Evolutionary conservation across 2,797 vertebrate genomes (phyloP).

Genomic region (Lutjanus argentimaculatus): DNA sequence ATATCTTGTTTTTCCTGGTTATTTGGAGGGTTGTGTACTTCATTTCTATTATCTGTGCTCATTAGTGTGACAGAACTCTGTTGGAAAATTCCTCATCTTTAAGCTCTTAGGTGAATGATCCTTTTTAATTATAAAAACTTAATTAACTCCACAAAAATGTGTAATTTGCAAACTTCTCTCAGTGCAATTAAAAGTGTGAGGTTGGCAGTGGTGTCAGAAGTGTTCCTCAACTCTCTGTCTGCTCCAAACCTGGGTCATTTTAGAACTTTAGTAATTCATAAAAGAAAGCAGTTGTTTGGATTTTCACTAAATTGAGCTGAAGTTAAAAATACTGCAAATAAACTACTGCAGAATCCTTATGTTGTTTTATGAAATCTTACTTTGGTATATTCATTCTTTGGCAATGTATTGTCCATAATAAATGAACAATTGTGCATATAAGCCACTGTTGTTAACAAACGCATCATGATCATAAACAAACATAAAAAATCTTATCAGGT

Average conservation of each 20-base stretch:
- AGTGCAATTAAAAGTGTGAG: constrained; percentile 42
- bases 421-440: background rate
- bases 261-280: background rate
- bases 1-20: constrained; percentile 26
- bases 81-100: constrained; percentile 20
- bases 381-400: background rate
- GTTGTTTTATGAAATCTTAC: background rate
- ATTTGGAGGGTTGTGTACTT: constrained; percentile 19
- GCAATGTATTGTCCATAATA: background rate
- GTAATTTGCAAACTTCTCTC: constrained; percentile 34
- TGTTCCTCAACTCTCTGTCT: background rate
- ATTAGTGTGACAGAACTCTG: constrained; percentile 28
- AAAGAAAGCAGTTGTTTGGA: constrained; percentile 7
- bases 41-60: constrained; percentile 35
- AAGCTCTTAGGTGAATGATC: constrained; percentile 30
- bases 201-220: constrained; percentile 13
- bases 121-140: constrained; percentile 45
- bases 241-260: constrained; percentile 7
- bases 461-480: background rate
- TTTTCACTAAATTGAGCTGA: background rate
- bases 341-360: background rate
- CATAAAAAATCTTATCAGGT: background rate
- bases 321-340: background rate
- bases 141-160: constrained; percentile 44
- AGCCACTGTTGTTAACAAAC: background rate